Conservation (phyloP, 1,140 invertebrate species). For the Odontomachus brunneus region DNA sequence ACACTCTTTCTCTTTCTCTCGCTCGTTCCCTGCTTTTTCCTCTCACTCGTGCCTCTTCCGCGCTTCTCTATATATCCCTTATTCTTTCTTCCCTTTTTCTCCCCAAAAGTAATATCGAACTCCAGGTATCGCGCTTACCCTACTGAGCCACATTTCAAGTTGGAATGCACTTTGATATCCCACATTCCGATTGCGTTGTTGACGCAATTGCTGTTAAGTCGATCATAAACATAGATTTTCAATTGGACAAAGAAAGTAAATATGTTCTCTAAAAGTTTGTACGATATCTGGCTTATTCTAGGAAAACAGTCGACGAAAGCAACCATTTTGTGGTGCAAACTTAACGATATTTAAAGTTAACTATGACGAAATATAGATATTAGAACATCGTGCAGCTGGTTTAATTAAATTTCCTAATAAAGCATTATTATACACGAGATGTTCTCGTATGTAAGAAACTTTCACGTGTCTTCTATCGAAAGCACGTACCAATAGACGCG, state of each 20-base stretch:
- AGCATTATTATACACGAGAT: not conserved
- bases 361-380: too few relatives aligned
- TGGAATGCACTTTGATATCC: not conserved
- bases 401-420: not conserved
- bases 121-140: not conserved
- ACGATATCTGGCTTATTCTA: not conserved
- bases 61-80: not conserved
- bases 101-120: not conserved
- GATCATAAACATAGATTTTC: not conserved
- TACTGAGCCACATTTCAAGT: not conserved
- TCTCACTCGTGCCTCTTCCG: not conserved
- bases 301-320: too few relatives aligned
- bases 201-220: too few relatives aligned
- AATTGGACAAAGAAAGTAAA: not conserved
- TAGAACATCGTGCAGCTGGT: too few relatives aligned
- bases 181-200: not conserved
- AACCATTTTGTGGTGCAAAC: too few relatives aligned
- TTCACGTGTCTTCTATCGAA: not conserved
- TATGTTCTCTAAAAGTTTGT: conserved; percentile 18
- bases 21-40: not conserved
- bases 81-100: not conserved
- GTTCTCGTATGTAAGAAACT: not conserved
- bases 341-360: too few relatives aligned
- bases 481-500: not conserved
- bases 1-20: not conserved